Base-by-base conservation (phyloP, 1,140 invertebrate genomes). In the Papilio dardanus region DNA sequence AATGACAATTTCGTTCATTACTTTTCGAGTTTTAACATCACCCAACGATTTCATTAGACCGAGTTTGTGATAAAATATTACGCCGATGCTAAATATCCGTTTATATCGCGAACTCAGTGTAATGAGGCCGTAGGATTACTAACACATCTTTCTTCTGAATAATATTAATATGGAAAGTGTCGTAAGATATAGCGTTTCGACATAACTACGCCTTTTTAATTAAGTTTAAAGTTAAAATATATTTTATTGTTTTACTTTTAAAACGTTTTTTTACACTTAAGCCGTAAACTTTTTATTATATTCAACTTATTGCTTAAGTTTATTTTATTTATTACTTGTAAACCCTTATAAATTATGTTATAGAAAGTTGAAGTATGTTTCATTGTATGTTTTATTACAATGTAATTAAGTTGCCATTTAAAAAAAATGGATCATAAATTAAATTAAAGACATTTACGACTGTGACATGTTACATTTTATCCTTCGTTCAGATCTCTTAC, bases 371-470 rank as follows among this genome's bases (percentile, higher is more conserved):
- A 58, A 28, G 21, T 24, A 28, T 30, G 12, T 58, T 28, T 58
- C 6, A 58, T 28, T 58, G 4, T 54, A 24, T 24, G 2, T 24
- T 54, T 24, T 58, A 28, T 28, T 58, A 28, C 54, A 58, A 58
- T 58, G 54, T 58, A 58, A 58, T 58, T 28, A 58, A 58, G 54
- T 58, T 58, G 54, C 54, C 21, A 58, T 58, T 58, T 58, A 10
- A 58, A 58, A 50, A 58, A 58, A 5, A 21, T 58, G 54, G 1
- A 28, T 30, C 21, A 58, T 58, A 58, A 58, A 58, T 58, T 30
- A 58, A 30, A 58, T 3, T 0, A 14, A 58, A 24, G 46, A 54
- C 10, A 12, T 58, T 58, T 58, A 58, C 12, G 24, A 58, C 24
- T 58, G 3, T 58, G 30, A 58, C 21, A 24, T 58, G 21, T 19